Conservation (phyloP, 2,113 vertebrate genomes). For the Entelurus aequoreus region DNA sequence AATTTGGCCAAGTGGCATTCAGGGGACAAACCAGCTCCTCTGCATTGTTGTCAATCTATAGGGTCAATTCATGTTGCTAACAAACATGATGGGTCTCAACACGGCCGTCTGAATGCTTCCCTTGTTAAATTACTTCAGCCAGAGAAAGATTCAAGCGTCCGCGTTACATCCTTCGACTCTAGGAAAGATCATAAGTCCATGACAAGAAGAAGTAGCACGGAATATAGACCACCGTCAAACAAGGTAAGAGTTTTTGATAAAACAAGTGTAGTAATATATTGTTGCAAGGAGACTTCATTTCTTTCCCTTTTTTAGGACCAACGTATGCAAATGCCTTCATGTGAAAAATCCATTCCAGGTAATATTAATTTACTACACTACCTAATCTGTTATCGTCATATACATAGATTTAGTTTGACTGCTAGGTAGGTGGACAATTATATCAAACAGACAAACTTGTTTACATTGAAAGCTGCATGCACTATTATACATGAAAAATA, state of each 20-base stretch:
- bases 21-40: conserved; percentile 1
- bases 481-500: too few species aligned
- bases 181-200: conserved; percentile 22
- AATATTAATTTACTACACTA: conserved; percentile 9
- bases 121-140: not conserved
- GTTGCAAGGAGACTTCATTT: not conserved
- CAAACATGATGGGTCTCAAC: not conserved
- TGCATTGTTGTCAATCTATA: not conserved
- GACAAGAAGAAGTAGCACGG: conserved; percentile 13
- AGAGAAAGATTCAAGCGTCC: conserved; percentile 11
- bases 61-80: not conserved
- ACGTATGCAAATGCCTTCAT: conserved; percentile 17
- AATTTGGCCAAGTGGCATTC: not conserved
- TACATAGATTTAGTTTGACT: too few species aligned
- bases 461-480: too few species aligned
- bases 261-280: not conserved
- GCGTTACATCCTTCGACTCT: not conserved
- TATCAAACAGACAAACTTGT: too few species aligned
- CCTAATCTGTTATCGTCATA: too few species aligned
- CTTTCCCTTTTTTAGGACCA: conserved; percentile 23
- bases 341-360: conserved; percentile 38
- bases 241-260: conserved; percentile 32
- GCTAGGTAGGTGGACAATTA: too few species aligned
- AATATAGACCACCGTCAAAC: conserved; percentile 16
- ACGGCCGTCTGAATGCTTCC: not conserved